Percentiles rank a stretch among this genome's conserved stretches.
phyloP scores from a whole-genome alignment of 2,797 vertebrate genomes.

The Hydrocynus forskahlii region DNA sequence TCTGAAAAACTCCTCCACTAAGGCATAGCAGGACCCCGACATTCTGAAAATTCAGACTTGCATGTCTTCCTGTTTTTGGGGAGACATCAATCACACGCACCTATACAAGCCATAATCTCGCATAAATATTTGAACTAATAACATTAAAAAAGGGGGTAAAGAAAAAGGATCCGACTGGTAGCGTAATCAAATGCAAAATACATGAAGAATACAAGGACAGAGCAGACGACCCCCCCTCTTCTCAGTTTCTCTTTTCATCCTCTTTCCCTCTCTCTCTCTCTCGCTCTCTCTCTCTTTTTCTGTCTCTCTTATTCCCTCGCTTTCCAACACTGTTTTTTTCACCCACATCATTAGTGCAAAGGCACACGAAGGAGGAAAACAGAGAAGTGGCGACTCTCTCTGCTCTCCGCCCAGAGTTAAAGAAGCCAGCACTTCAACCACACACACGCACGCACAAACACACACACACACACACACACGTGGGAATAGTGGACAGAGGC shows the following conservation, averaged over 20 bases:
- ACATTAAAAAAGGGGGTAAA: constrained; percentile 89
- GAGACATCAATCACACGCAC: constrained; percentile 97
- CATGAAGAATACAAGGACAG: constrained; percentile 97
- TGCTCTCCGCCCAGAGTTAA: constrained; percentile 88
- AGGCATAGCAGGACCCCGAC: constrained; percentile 94
- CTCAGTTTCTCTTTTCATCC: constrained; percentile 41
- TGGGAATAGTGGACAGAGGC: constrained; percentile 86
- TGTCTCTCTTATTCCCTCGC: constrained; percentile 58
- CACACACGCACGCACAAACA: constrained; percentile 72
- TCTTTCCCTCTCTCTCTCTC: constrained; percentile 30
- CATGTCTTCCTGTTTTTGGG: constrained; percentile 98
- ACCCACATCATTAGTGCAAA: constrained; percentile 91
- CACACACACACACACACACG: constrained; percentile 65
- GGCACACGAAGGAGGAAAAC: constrained; percentile 83
- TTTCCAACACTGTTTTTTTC: constrained; percentile 70
- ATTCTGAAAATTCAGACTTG: constrained; percentile 94
- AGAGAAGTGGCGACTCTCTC: constrained; percentile 83
- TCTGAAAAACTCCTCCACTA: constrained; percentile 99
- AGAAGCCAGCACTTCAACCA: constrained; percentile 83
- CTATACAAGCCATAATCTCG: constrained; percentile 94
- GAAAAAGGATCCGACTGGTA: constrained; percentile 93
- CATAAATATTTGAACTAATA: constrained; percentile 99
- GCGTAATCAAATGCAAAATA: constrained; percentile 99
- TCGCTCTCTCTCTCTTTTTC: constrained; percentile 28
- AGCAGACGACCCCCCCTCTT: constrained; percentile 74